Base-by-base conservation (phyloP, 1,140 invertebrate genomes). In the Laodelphax striatellus region DNA sequence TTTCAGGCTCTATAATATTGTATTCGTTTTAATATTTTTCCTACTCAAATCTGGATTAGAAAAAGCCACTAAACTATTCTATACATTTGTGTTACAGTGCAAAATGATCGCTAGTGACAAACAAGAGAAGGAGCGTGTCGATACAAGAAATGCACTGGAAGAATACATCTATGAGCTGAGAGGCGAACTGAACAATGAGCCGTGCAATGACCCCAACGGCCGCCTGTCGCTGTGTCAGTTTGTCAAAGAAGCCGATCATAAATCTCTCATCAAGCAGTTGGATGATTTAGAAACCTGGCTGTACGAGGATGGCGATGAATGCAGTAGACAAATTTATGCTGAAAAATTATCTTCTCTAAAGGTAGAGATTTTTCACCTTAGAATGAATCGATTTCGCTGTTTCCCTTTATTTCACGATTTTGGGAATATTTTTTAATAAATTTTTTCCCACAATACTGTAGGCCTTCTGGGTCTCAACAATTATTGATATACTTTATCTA, bases 161-260 rank as follows among this genome's bases (percentile, higher is more conserved):
- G 97, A 99, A 75, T 99, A 97, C 70, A 91, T 99, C 16, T 99
- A 99, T 71, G 94, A 98, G 65, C 80, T 97, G 70, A 80, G 97
- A 57, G 85, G 87, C 22, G 93, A 94, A 71, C 68, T 96, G 14
- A 79, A 75, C 8, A 79, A 84, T 58, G 86, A 87, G 17, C 46
- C 46, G 16, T 13, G 10, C 21, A 50, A 9, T 19, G 46, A 50
- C 16, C 46, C 21, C 8, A 50, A 22, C 11, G 46, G 46, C 16
- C 16, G 46, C 16, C 87, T 86, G 58, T 79, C 87, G 22, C 76
- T 94, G 21, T 85, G 86, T 58, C 77, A 82, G 8, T 98, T 95
- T 2, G 76, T 82, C 4, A 87, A 92, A 60, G 70, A 76, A 6
- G 87, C 60, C 79, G 85, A 63, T 77, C 81, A 54, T 66, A 74